Percentiles rank a stretch among this genome's conserved stretches.
These are phyloP conservation scores for Porites cylindrica DNA, from an alignment of 92 coral and sea anemone species.

Conservation along the genomic window DNA sequence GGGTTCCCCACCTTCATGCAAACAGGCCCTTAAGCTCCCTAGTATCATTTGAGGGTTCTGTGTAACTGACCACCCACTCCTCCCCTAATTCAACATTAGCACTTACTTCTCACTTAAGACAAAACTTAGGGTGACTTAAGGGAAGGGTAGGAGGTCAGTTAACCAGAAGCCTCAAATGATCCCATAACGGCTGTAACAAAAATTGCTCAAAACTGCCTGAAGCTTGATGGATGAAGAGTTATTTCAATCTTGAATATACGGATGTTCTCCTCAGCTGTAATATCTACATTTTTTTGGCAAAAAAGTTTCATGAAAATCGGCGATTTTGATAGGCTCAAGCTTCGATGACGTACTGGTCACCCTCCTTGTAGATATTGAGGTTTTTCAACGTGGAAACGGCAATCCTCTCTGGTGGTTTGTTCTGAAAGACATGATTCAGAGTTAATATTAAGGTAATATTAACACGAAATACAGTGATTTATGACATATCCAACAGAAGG, in stretches of 20 bases:
- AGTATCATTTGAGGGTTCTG: no score
- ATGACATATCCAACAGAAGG: no score
- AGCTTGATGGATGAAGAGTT: neutral
- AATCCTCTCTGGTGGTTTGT: conserved; percentile 62
- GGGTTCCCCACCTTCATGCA: no score
- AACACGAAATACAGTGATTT: no score
- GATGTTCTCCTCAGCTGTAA: neutral
- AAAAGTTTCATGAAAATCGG: neutral
- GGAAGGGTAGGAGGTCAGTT: no score
- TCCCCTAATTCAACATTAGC: no score
- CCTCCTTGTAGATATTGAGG: conserved; percentile 81
- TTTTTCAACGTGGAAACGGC: conserved; percentile 76
- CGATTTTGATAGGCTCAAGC: conserved; percentile 52
- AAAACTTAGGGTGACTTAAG: no score
- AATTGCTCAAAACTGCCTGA: neutral
- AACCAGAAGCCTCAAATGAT: no score
- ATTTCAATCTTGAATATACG: neutral
- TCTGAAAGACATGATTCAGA: conserved; percentile 24
- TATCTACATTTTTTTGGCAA: neutral
- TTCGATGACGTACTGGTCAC: conserved; percentile 77
- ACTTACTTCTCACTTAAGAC: no score
- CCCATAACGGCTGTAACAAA: neutral
- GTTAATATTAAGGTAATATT: neutral
- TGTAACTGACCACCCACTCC: no score
- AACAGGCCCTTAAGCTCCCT: no score